Conservation (phyloP, 2,113 vertebrate species). For the Grammomys surdaster region DNA sequence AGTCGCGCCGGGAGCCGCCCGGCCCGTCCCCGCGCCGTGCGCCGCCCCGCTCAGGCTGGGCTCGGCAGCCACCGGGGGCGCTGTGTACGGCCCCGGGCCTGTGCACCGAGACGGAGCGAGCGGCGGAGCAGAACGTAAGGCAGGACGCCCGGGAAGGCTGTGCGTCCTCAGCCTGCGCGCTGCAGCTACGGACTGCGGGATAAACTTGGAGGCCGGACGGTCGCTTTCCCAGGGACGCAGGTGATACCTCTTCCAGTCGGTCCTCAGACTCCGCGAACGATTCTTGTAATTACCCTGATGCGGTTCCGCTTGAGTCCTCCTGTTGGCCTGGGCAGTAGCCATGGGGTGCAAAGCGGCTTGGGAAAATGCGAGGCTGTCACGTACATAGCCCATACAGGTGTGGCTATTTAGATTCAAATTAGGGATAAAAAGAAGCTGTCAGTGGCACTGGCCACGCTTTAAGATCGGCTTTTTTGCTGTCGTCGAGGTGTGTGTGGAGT, state of each 20-base stretch:
- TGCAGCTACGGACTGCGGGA: not conserved
- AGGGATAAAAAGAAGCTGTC: not conserved
- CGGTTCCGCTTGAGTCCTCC: too few relatives aligned
- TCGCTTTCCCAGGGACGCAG: not conserved
- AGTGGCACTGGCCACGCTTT: accelerated
- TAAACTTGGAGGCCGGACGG: not conserved
- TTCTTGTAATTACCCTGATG: not conserved
- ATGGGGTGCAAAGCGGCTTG: not conserved
- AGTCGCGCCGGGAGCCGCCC: constrained; percentile 83
- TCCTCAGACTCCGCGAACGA: not conserved
- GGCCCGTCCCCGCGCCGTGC: constrained; percentile 76
- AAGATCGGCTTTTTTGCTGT: not conserved
- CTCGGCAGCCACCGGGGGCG: constrained; percentile 78
- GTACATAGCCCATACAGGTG: too few relatives aligned
- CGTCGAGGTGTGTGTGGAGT: not conserved
- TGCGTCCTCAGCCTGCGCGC: not conserved
- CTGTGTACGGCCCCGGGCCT: constrained; percentile 44
- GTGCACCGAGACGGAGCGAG: not conserved
- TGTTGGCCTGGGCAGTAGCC: not conserved
- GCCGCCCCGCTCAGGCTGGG: constrained; percentile 77
- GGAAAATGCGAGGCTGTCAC: not conserved
- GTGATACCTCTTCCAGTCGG: not conserved
- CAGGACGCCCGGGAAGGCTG: not conserved
- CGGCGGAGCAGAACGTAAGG: not conserved
- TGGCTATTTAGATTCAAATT: not conserved